Base-by-base conservation (phyloP, 2,113 vertebrate genomes). In the Nycticorax nycticorax region DNA sequence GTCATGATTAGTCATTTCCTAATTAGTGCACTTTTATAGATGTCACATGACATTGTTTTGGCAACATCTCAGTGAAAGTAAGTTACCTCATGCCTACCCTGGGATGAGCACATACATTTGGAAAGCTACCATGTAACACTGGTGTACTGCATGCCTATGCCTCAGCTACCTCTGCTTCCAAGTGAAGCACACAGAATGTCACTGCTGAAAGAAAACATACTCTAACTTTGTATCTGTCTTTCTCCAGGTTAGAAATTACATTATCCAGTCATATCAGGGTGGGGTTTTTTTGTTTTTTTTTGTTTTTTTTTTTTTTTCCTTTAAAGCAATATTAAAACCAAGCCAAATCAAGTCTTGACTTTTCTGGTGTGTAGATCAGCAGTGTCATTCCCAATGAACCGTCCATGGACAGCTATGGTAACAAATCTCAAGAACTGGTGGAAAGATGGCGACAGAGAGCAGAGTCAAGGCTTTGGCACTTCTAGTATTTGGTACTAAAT, bases 61-160 rank as follows among this genome's bases (percentile, higher is more conserved):
- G 67, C 24, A 66, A 7, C 7, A 53, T 69, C 15, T 60, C 35
- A 73, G 43, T 33, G 33, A 33, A 56, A 83, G 18, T 68, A 66
- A 14, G 17, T 59, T 67, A 21, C 3, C 10, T 83, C 6, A 39
- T 60, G 14, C 5, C 26, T 64, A 19, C 8, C 1, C 1, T n/a
- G 35, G 26, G 35, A 35, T 76, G n/a, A 79, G 3, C 8, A 32
- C 39, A 33, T 14, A 62, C 5, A n/a, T 79, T 72, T 82, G 45
- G 30, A 68, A 33, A 53, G 16, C 7, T 66, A 27, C 19, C 0
- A 0, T 33, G 4, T 24, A 32, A 23, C 72, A 23, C 6, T 30
- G 35, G 4, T 16, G 15, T 43, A 23, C 5, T 9, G 7, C 21
- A 48, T 0, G 4, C 24, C 30, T 68, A 0, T 14, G 23, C 20